Evolutionary conservation across 2,797 vertebrate genomes (phyloP).

Genomic region (Tympanoctomys barrerae): DNA sequence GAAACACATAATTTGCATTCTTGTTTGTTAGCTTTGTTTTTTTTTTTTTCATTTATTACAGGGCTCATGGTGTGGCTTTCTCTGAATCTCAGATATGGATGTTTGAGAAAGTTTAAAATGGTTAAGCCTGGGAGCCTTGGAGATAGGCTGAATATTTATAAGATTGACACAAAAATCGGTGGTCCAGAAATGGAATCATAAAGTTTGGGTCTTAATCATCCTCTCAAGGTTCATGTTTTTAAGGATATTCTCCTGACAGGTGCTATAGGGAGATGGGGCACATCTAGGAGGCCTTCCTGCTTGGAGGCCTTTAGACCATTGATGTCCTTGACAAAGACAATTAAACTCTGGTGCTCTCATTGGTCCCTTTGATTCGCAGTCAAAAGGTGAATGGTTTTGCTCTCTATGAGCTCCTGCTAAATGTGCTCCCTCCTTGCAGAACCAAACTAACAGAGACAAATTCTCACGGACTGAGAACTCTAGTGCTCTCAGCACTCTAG

Average conservation of each 20-base stretch:
- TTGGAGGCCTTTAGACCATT: no score
- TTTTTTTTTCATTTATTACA: not conserved
- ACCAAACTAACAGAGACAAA: not conserved
- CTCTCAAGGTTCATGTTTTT: not conserved
- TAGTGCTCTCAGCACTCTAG: not conserved
- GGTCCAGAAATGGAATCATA: not conserved
- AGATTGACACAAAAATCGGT: not conserved
- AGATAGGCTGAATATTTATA: not conserved
- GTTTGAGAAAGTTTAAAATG: not conserved
- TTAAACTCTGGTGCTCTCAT: rapidly evolving
- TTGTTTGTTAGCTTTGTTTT: not conserved
- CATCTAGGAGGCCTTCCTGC: rapidly evolving
- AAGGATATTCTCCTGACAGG: not conserved
- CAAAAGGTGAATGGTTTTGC: not conserved
- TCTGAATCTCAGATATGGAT: not conserved
- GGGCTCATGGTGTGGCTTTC: not conserved
- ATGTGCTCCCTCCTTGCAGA: not conserved
- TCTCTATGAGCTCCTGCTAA: no score
- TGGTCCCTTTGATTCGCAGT: no score
- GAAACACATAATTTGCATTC: not conserved
- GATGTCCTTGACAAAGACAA: not conserved
- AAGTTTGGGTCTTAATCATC: not conserved
- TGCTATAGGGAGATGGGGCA: not conserved
- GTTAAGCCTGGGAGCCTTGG: not conserved
- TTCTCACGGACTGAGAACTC: no score